phyloP scores from a whole-genome alignment of 2,797 vertebrate species.

The Molossus molossus region DNA sequence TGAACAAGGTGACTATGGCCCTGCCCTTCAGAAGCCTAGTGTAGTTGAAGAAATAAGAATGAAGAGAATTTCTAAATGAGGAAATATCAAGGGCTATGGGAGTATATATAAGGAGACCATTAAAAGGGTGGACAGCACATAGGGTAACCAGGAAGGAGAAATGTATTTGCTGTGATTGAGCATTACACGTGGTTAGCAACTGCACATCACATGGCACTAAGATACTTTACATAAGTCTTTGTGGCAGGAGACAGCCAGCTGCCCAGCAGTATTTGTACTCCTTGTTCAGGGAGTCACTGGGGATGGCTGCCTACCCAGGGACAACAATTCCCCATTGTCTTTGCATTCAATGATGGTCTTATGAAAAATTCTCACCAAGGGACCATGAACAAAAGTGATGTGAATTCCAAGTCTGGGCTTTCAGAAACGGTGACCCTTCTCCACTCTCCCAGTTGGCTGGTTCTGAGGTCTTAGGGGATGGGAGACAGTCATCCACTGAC shows the following conservation, averaged over 20 bases:
- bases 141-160: neutral
- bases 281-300: neutral
- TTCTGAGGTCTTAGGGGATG: neutral
- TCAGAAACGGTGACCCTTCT: neutral
- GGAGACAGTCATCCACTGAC: neutral
- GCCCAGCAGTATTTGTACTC: neutral
- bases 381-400: neutral
- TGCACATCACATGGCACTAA: neutral
- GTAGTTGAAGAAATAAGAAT: slow-evolving; percentile 37
- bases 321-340: neutral
- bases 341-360: neutral
- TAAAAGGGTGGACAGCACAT: neutral
- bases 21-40: neutral
- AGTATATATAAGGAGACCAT: neutral
- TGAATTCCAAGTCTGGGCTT: neutral
- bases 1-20: neutral
- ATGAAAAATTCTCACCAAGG: neutral
- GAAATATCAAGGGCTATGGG: neutral
- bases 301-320: neutral
- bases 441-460: neutral
- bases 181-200: neutral
- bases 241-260: neutral
- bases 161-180: neutral
- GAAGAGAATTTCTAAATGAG: slow-evolving; percentile 30
- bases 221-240: neutral